Base-by-base conservation (phyloP, 2,888 invertebrate genomes). In the Azorinus chamasolen region DNA sequence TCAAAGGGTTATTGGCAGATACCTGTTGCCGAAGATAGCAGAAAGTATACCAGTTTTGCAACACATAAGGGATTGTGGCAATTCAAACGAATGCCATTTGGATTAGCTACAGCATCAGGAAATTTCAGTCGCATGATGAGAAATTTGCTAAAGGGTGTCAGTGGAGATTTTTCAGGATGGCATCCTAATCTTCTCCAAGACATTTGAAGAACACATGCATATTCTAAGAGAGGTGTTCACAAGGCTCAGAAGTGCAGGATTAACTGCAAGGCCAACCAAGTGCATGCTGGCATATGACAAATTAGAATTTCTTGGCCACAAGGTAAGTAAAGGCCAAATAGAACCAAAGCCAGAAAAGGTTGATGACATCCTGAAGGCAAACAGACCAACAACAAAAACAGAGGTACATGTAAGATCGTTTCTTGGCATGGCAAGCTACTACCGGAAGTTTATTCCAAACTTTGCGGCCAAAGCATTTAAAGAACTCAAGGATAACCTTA, bases 1-100 rank as follows among this genome's bases (percentile, higher is more conserved):
- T 39, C 68, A 62, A 62, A 85, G 45, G 84, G 82, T 0, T 83
- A 83, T 46, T 85, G 79, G 84, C 84, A 86, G 39, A 45, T 85
- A 10, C 64, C 72, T 12, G 22, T 83, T 51, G 37, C 43, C 0
- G 54, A 63, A 12, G 22, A 53, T n/a, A 25, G 75, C 8, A 77
- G 71, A 27, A 45, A 22, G 14, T 39, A 57, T 3, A 82, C 82
- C 12, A 76, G 76, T 12, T 85, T 84, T 61, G 27, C 25, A 45
- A 77, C 79, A 25, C 58, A 12, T 79, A 12, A 27, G 14, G 81
- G 79, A 14, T 39, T 70, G 12, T 73, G 48, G 37, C 66, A 81
- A 18, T 79, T 76, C 43, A 20, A 27, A 22, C 61, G 59, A 5
- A 58, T 73, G 54, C 72, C 75, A 10, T 79, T 79, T 50, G 79